These are phyloP conservation scores for Chironex yamaguchii DNA, from an alignment of 30 jellyfish, hydroid and myxozoan genomes.

Conservation along the genomic window DNA sequence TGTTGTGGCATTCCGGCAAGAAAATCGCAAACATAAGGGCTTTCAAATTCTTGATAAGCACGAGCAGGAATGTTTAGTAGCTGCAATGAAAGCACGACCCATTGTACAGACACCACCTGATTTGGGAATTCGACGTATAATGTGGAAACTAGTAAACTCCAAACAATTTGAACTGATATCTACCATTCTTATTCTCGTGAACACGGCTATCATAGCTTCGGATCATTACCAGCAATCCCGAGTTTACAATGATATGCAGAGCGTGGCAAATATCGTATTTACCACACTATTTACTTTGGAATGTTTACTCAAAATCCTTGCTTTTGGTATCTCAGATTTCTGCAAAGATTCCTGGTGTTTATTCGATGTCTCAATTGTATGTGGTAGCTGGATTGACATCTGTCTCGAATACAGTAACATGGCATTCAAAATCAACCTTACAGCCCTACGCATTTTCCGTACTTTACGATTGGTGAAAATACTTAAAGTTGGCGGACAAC, in stretches of 20 bases:
- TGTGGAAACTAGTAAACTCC: slow-evolving; percentile 36
- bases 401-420: neutral
- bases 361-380: slow-evolving; percentile 66
- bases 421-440: slow-evolving; percentile 28
- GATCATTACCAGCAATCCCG: slow-evolving; percentile 60
- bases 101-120: neutral
- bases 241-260: slow-evolving; percentile 35
- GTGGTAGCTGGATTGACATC: slow-evolving; percentile 92
- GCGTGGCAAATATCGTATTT: slow-evolving; percentile 51
- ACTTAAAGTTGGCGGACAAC: slow-evolving; percentile 62
- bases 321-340: slow-evolving; percentile 39
- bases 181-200: slow-evolving; percentile 40
- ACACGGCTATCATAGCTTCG: slow-evolving; percentile 68
- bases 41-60: slow-evolving; percentile 60
- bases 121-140: neutral
- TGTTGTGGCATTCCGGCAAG: slow-evolving; percentile 76
- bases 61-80: slow-evolving; percentile 69
- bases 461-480: slow-evolving; percentile 68
- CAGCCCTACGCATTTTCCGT: slow-evolving; percentile 76
- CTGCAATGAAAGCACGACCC: slow-evolving; percentile 67
- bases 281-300: slow-evolving; percentile 75
- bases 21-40: slow-evolving; percentile 66
- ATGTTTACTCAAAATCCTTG: slow-evolving; percentile 43
- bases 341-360: slow-evolving; percentile 71
- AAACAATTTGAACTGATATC: slow-evolving; percentile 46